Percentiles rank a stretch among this genome's conserved stretches.
Evolutionary conservation across 2,113 vertebrate genomes (phyloP).

Genomic region (Picathartes gymnocephalus): DNA sequence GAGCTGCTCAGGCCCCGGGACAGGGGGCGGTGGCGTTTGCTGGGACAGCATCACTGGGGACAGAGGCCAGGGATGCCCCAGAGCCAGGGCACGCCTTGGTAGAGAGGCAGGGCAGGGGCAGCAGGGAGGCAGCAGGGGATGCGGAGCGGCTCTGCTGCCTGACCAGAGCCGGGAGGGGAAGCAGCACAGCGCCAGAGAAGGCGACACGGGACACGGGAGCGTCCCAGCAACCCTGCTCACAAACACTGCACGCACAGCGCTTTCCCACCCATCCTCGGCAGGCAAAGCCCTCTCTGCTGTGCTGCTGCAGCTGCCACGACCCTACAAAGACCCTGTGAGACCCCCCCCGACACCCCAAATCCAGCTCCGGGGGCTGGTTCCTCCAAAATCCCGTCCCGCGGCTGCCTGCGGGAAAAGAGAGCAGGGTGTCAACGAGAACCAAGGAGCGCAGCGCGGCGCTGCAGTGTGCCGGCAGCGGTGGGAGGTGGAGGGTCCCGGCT

Average conservation of each 20-base stretch:
- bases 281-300: not conserved
- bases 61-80: not conserved
- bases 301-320: accelerated
- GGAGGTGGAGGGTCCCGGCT: not conserved
- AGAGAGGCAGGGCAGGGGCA: not conserved
- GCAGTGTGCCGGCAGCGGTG: not conserved
- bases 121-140: not conserved
- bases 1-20: not conserved
- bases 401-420: conserved; percentile 9
- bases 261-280: accelerated
- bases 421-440: conserved; percentile 57
- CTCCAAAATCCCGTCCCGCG: accelerated
- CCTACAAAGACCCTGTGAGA: accelerated
- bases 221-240: not conserved
- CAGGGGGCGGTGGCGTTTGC: not conserved
- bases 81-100: accelerated
- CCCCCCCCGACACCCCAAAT: accelerated
- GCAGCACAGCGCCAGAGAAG: not conserved
- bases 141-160: not conserved
- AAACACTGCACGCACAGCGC: accelerated
- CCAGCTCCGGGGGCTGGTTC: accelerated
- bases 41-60: not conserved
- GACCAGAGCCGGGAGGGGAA: not conserved
- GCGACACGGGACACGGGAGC: not conserved
- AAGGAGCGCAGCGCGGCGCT: conserved; percentile 10